Conservation (phyloP, 2,888 invertebrate genomes). For the Hydraecia micacea region DNA sequence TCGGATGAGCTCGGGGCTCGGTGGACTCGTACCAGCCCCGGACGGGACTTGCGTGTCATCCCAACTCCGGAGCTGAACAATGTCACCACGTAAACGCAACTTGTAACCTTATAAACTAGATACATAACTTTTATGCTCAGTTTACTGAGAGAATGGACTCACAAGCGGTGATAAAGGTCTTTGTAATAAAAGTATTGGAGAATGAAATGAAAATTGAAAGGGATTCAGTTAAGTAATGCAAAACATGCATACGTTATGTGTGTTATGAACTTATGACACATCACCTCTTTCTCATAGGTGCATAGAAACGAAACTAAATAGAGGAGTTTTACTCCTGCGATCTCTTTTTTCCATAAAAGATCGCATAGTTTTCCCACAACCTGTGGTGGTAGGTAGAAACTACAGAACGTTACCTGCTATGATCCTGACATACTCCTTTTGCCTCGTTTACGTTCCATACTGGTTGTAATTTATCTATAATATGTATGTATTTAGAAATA, state of each 20-base stretch:
- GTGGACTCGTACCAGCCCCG: slow-evolving; percentile 76
- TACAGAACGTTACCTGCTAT: not conserved
- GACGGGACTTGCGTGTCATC: slow-evolving; percentile 74
- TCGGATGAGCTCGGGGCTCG: slow-evolving; percentile 64
- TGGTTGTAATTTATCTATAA: too few species aligned
- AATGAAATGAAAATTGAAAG: slow-evolving; percentile 3
- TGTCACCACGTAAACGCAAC: slow-evolving; percentile 62
- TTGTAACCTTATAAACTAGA: slow-evolving; percentile 63
- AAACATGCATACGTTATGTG: not conserved
- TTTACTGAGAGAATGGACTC: slow-evolving; percentile 30
- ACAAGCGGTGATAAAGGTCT: slow-evolving; percentile 46
- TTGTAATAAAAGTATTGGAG: slow-evolving; percentile 11
- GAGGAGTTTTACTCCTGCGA: not conserved
- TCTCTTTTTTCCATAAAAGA: not conserved
- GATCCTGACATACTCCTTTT: too few species aligned
- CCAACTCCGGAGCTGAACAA: slow-evolving; percentile 64
- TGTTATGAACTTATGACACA: not conserved
- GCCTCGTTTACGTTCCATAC: too few species aligned
- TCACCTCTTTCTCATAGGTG: not conserved
- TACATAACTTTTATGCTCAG: slow-evolving; percentile 56
- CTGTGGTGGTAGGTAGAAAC: not conserved
- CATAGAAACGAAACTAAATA: not conserved
- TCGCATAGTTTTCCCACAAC: too few species aligned
- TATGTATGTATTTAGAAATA: too few species aligned
- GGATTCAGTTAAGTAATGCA: not conserved